phyloP scores from a whole-genome alignment of 2,113 vertebrate species.

The Callionymus lyra region DNA sequence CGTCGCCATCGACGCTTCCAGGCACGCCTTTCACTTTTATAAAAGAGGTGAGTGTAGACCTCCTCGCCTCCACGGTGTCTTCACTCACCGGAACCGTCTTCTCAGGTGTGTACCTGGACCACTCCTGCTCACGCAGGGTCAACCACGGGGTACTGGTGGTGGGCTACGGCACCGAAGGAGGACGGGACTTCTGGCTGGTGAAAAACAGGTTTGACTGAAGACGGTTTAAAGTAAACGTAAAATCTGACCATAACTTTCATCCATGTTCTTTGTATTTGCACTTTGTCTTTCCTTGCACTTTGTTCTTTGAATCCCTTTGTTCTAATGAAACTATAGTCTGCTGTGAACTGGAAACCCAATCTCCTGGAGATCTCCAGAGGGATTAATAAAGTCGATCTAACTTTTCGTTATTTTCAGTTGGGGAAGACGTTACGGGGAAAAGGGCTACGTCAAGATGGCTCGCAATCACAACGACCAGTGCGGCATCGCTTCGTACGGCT shows the following conservation, averaged over 20 bases:
- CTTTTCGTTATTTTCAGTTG: constrained; percentile 49
- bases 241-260: too few relatives aligned
- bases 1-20: constrained; percentile 70
- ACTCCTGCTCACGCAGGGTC: constrained; percentile 54
- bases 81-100: neutral
- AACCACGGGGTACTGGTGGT: constrained; percentile 71
- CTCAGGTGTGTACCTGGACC: constrained; percentile 74
- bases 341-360: too few relatives aligned
- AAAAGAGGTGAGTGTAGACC: constrained; percentile 53
- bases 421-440: constrained; percentile 44
- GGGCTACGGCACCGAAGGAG: constrained; percentile 67
- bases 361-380: too few relatives aligned
- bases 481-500: constrained; percentile 46
- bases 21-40: constrained; percentile 71
- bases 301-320: too few relatives aligned
- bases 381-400: too few relatives aligned
- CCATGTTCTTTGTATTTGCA: too few relatives aligned
- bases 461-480: constrained; percentile 57
- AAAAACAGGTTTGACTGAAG: constrained; percentile 74
- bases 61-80: neutral
- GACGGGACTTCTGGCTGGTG: constrained; percentile 78
- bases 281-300: too few relatives aligned
- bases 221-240: too few relatives aligned
- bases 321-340: too few relatives aligned
- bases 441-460: constrained; percentile 61